Evolutionary conservation across 2,113 vertebrate genomes (phyloP).

Genomic region (Promerops cafer): DNA sequence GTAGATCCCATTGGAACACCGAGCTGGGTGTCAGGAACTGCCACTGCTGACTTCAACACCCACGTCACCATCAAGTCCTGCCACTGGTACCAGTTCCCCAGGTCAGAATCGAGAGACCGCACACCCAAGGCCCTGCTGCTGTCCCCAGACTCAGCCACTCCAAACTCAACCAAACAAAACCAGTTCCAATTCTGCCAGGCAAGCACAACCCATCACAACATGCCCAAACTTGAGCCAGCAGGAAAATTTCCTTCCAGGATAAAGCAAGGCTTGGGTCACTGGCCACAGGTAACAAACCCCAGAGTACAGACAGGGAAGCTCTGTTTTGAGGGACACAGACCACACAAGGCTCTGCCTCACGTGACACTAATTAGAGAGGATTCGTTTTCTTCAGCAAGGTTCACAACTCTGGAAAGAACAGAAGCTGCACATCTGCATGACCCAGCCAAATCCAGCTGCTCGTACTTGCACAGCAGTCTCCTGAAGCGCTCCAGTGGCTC

Average conservation of each 20-base stretch:
- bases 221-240: neutral
- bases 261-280: neutral
- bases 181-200: neutral
- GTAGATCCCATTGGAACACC: neutral
- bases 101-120: neutral
- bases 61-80: fast-evolving
- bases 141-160: neutral
- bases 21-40: neutral
- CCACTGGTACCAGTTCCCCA: neutral
- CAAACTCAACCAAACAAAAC: neutral
- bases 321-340: neutral
- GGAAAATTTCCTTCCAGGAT: neutral
- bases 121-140: neutral
- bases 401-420: neutral
- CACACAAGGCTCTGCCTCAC: neutral
- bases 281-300: neutral
- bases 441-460: neutral
- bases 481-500: fast-evolving
- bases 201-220: neutral
- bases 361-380: neutral
- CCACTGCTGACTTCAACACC: neutral
- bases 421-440: neutral
- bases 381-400: neutral
- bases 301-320: neutral
- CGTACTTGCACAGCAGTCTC: neutral